Evolutionary conservation across 2,113 vertebrate genomes (phyloP).

Genomic region (Cygnus buccinator): DNA sequence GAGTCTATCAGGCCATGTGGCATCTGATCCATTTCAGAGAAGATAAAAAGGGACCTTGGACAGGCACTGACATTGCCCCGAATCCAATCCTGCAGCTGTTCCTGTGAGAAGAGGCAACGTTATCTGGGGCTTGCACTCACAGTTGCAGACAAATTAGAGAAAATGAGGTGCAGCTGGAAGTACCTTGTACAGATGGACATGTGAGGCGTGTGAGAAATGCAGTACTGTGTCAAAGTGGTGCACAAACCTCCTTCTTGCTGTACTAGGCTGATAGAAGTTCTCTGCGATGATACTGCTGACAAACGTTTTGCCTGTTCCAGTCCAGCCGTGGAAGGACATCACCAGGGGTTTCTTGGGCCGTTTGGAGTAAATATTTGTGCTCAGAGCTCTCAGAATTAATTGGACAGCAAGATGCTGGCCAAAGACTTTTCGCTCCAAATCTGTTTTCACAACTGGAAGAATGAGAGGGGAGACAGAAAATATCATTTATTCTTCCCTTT

Average conservation of each 20-base stretch:
- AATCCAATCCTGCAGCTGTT: slow-evolving; percentile 36
- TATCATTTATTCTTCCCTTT: neutral
- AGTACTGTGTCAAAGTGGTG: neutral
- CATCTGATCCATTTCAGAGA: slow-evolving; percentile 57
- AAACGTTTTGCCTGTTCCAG: slow-evolving; percentile 8
- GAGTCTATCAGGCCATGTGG: slow-evolving; percentile 24
- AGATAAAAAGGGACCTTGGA: slow-evolving; percentile 35
- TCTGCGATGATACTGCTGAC: slow-evolving; percentile 5
- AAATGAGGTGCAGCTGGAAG: neutral
- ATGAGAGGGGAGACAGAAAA: neutral
- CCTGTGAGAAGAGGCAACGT: neutral
- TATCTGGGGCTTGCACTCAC: neutral
- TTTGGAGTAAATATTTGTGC: neutral
- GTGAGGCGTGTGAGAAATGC: slow-evolving; percentile 11
- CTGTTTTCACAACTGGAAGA: neutral
- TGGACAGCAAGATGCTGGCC: slow-evolving; percentile 4
- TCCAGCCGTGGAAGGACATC: slow-evolving; percentile 36
- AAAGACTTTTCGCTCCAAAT: neutral
- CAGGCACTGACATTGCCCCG: slow-evolving; percentile 18
- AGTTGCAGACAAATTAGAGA: neutral
- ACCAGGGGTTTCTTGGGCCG: neutral
- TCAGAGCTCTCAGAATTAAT: neutral
- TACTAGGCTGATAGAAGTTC: neutral
- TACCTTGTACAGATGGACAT: neutral
- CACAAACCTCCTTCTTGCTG: neutral